A percentile compares a stretch with the other conserved stretches of the same genome.
phyloP scores from a whole-genome alignment of 2,113 vertebrate species.

The Psephotus haematonotus region DNA sequence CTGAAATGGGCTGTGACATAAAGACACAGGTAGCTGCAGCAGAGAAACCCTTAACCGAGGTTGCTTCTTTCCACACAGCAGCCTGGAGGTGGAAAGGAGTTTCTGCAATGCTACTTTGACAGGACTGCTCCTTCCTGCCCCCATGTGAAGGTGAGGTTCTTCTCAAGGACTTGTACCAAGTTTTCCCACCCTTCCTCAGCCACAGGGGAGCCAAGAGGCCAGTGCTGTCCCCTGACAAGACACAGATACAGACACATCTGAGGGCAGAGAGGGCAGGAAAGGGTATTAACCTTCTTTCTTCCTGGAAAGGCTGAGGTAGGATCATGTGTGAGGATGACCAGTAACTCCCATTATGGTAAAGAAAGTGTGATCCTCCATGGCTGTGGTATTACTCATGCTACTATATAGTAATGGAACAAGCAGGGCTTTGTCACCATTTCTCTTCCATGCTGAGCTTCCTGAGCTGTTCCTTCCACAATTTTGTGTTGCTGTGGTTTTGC shows the following conservation, averaged over 20 bases:
- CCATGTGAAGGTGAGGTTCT: not conserved
- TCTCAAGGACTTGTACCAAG: not conserved
- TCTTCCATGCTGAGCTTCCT: not conserved
- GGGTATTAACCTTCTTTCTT: not conserved
- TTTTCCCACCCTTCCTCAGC: not conserved
- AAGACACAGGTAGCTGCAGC: not conserved
- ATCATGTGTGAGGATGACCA: not conserved
- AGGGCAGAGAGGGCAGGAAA: not conserved
- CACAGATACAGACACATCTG: accelerated
- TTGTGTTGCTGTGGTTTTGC: not conserved
- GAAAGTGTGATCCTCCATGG: not conserved
- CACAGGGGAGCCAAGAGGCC: accelerated
- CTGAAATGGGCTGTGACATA: not conserved
- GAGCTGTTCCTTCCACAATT: not conserved
- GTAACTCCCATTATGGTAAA: not conserved
- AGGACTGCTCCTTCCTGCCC: not conserved
- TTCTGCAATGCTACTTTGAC: accelerated
- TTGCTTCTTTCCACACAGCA: not conserved
- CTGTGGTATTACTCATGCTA: not conserved
- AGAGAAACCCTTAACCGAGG: not conserved
- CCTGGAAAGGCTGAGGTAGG: not conserved
- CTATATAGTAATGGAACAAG: accelerated
- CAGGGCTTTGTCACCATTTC: not conserved
- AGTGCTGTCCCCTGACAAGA: not conserved
- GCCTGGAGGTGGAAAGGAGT: not conserved